phyloP scores from a whole-genome alignment of 2,113 vertebrate species.

The Arothron firmamentum region DNA sequence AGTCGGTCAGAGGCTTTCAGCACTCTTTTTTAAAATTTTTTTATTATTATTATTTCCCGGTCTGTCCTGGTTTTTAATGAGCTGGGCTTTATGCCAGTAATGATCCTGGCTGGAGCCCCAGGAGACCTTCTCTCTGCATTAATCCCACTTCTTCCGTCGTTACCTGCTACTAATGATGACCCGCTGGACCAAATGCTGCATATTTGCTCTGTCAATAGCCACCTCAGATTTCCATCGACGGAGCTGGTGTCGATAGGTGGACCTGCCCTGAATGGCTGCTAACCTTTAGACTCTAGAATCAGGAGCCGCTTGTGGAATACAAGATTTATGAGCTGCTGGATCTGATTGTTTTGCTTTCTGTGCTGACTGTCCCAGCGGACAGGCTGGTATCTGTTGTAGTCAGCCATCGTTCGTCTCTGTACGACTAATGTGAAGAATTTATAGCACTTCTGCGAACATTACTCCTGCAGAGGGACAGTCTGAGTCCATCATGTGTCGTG shows the following conservation, averaged over 20 bases:
- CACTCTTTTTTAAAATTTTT: neutral
- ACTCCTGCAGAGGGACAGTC: no score
- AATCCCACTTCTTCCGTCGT: conserved; percentile 15
- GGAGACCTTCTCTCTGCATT: conserved; percentile 14
- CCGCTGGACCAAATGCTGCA: conserved; percentile 2
- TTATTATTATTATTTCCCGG: neutral
- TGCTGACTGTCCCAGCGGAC: neutral
- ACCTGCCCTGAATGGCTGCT: conserved; percentile 4
- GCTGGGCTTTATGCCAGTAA: conserved; percentile 30
- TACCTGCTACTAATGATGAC: conserved; percentile 19
- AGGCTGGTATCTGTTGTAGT: no score
- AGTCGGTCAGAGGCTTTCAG: neutral
- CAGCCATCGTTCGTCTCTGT: no score
- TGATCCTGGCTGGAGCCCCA: conserved; percentile 8
- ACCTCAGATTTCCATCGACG: conserved; percentile 14
- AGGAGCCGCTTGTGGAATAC: conserved; percentile 3
- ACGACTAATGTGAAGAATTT: no score
- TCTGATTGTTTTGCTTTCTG: neutral
- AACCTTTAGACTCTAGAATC: conserved; percentile 2
- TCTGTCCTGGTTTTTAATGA: conserved; percentile 20
- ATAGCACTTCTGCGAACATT: no score
- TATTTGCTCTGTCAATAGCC: conserved; percentile 16
- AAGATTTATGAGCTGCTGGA: conserved; percentile 8
- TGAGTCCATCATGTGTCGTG: no score
- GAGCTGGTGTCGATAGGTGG: conserved; percentile 8